phyloP scores from a whole-genome alignment of 2,113 vertebrate genomes.

The Lagopus muta region DNA sequence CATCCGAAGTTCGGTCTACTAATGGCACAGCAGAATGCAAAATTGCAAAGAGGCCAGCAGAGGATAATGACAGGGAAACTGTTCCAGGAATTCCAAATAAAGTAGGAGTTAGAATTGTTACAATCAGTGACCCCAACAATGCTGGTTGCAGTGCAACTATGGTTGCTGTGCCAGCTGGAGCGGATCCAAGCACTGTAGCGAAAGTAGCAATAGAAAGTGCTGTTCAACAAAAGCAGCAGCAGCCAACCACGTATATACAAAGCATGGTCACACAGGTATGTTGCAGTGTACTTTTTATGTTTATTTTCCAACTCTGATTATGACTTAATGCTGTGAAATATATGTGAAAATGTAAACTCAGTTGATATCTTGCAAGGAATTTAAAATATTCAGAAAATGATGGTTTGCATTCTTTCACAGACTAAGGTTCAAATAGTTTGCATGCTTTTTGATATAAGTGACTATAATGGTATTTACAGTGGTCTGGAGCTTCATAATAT shows the following conservation, averaged over 20 bases:
- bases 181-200: conserved; percentile 98
- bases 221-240: conserved; percentile 95
- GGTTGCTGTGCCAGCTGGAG: conserved; percentile 97
- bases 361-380: not conserved
- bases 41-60: conserved; percentile 92
- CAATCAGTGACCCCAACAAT: conserved; percentile 99
- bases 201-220: conserved; percentile 99
- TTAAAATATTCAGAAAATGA: not conserved
- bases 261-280: conserved; percentile 89
- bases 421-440: not conserved
- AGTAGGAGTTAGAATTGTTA: conserved; percentile 98
- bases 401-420: not conserved
- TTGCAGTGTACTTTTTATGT: conserved; percentile 39
- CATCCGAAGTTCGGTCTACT: conserved; percentile 83
- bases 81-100: conserved; percentile 95
- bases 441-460: not conserved
- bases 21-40: conserved; percentile 92
- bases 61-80: conserved; percentile 86
- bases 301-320: conserved; percentile 51
- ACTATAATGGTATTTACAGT: not conserved
- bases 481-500: not conserved
- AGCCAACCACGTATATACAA: conserved; percentile 84
- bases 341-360: not conserved
- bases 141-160: conserved; percentile 96
- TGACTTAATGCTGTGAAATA: conserved; percentile 4